Evolutionary conservation across 2,113 vertebrate species (phyloP).

Genomic region (Vimba vimba): DNA sequence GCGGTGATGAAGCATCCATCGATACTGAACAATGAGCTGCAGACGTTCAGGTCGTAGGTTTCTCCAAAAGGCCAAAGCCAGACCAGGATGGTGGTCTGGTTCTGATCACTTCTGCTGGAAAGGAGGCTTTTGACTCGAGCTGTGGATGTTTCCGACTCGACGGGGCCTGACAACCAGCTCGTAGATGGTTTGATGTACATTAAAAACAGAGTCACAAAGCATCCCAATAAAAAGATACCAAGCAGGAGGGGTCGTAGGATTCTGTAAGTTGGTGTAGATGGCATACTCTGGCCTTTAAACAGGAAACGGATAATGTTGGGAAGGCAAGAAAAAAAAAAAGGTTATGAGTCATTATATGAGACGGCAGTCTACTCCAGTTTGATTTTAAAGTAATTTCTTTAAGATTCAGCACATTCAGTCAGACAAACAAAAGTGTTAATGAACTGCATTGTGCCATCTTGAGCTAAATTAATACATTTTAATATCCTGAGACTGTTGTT

Average conservation of each 20-base stretch:
- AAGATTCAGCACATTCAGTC: background rate
- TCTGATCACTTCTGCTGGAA: conserved; percentile 85
- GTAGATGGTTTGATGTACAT: conserved; percentile 96
- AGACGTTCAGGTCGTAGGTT: conserved; percentile 88
- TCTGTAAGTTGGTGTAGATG: conserved; percentile 90
- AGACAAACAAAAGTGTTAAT: background rate
- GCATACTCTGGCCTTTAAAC: conserved; percentile 90
- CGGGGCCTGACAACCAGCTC: conserved; percentile 89
- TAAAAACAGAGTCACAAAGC: conserved; percentile 92
- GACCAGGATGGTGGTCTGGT: conserved; percentile 89
- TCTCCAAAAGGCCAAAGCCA: conserved; percentile 98
- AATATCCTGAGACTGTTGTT: background rate
- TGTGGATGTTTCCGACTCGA: conserved; percentile 88
- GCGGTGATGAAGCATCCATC: conserved; percentile 91
- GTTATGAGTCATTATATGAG: background rate
- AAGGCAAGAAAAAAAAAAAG: background rate
- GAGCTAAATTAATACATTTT: background rate
- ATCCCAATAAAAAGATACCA: conserved; percentile 87
- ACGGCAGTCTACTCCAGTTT: no score
- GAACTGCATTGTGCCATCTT: background rate
- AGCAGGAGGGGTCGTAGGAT: conserved; percentile 93
- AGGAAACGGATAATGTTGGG: background rate
- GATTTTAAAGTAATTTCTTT: no score
- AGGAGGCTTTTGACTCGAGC: conserved; percentile 89
- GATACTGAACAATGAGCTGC: conserved; percentile 90